Evolutionary conservation across 2,888 invertebrate genomes (phyloP), one percentile per base, ranked within the genome.

Genomic region (Nemotelus pantherinus): DNA sequence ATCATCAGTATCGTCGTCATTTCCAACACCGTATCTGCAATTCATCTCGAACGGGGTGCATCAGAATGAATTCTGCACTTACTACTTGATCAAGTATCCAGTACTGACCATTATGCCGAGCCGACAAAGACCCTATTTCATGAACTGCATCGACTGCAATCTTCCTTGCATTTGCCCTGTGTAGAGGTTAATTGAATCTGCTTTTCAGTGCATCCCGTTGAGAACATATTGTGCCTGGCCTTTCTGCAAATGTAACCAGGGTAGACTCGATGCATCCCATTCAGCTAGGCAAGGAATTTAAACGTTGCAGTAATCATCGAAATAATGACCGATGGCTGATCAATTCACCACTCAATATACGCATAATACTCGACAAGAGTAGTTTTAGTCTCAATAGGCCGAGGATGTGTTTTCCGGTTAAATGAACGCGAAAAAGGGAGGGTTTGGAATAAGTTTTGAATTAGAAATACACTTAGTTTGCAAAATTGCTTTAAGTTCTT

Each of bases 321-420:
- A 79, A 79, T 79, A 79, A 79, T 79, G 79, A 75, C 77, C 76
- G 76, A 79, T 79, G 67, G 79, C 72, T 76, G 76, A 79, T 79
- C 79, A 79, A 79, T 79, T 77, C 77, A 70, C 77, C 77, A 77
- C 77, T 79, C 77, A 77, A 77, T 77, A 76, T 77, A 79, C 79
- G 70, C 74, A 77, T 79, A 79, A 79, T 77, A 77, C 72, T 70
- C 71, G 77, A 70, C 68, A 68, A 74, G 45, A 45, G 79, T 79
- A 77, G 77, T 79, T 74, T 77, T 47, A 74, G 60, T 77, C 77
- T 79, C 67, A 77, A 79, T 77, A 67, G 74, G 63, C 71, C 60
- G 58, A 45, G 41, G 68, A 60, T 77, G 72, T 79, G 74, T 77
- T 77, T 68, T 79, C 77, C 64, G 77, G 65, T 55, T 70, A 58